Conservation (phyloP, 2,797 vertebrate genomes). For the Lithobates sylvaticus region DNA sequence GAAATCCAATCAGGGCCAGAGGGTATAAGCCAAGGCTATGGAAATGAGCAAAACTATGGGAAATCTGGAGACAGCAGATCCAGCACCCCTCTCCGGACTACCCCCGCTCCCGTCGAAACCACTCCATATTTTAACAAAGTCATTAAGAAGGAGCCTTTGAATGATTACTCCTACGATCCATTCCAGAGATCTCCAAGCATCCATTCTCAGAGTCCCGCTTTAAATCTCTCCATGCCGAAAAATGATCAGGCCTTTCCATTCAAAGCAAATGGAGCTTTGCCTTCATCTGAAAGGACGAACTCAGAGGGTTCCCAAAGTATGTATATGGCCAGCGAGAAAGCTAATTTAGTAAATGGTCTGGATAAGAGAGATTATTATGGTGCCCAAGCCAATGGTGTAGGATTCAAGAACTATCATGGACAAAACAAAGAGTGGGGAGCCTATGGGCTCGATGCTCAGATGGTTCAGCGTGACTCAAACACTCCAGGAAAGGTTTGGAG, state of each 20-base stretch:
- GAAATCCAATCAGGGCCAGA: constrained; percentile 84
- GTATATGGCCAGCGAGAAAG: constrained; percentile 64
- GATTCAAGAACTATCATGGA: constrained; percentile 67
- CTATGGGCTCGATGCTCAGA: constrained; percentile 72
- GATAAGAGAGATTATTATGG: constrained; percentile 74
- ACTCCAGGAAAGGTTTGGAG: constrained; percentile 70
- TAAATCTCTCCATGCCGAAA: constrained; percentile 65
- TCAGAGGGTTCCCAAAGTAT: constrained; percentile 78
- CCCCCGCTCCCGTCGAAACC: constrained; percentile 65
- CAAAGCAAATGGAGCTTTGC: constrained; percentile 79
- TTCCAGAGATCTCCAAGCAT: constrained; percentile 54
- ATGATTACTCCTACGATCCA: constrained; percentile 77
- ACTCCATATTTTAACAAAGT: constrained; percentile 73
- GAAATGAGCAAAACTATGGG: constrained; percentile 67
- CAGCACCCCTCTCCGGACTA: constrained; percentile 61
- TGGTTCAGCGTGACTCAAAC: constrained; percentile 57
- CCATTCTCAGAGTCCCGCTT: background rate
- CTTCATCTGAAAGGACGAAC: constrained; percentile 75
- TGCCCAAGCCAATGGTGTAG: constrained; percentile 63
- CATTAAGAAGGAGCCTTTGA: constrained; percentile 93
- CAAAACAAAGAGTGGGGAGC: constrained; percentile 81
- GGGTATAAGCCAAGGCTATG: constrained; percentile 79
- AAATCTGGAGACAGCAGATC: constrained; percentile 70
- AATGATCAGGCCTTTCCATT: constrained; percentile 77
- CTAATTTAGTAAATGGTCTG: constrained; percentile 63